Evolutionary conservation across 2,797 vertebrate species (phyloP), one percentile per base, ranked within the genome.

Genomic region (Danionella dracula): DNA sequence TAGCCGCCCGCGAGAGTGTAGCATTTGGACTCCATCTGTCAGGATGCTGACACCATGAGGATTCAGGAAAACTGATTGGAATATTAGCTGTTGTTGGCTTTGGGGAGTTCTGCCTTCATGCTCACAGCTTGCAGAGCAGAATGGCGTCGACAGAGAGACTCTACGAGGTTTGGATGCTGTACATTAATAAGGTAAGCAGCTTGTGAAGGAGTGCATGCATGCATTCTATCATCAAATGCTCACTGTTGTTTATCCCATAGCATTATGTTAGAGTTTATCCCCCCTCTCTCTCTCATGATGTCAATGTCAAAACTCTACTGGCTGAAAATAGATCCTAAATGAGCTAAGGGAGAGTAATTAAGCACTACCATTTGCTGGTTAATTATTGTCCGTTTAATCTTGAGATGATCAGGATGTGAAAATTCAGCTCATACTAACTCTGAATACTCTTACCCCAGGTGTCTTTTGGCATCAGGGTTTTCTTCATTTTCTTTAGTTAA

Each of bases 141-240:
- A 98, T 99, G 96, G 96, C 95, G 80, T 96, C 96, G 76, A 92
- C 92, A 38, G 96, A 99, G 82, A 91, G 96, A 79, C 88, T 98
- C 45, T 99, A 97, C 76, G 96, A 99, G 85, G 92, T 98, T 70
- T 99, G 96, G 96, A 97, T 97, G 96, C 91, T 98, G 60, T 98
- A 98, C 82, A 97, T 93, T 87, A 93, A 71, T 41, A 99, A 99
- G 94, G 96, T 97, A 88, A 86, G 51, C 65, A 5, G 15, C 31
- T 20, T 35, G 17, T 7, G n/a, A n/a, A n/a, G n/a, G n/a, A 40
- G 5, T 5, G 21, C 8, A 11, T 54, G 29, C 61, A 13, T 8
- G 6, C 3, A 27, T 27, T 27, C 23, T 27, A 6, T 27, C 23
- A 27, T 6, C 6, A 6, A 27, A 3, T 6, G 23, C 23, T 27